Evolutionary conservation across 2,797 vertebrate genomes (phyloP).

Genomic region (Ceyx erithaca): DNA sequence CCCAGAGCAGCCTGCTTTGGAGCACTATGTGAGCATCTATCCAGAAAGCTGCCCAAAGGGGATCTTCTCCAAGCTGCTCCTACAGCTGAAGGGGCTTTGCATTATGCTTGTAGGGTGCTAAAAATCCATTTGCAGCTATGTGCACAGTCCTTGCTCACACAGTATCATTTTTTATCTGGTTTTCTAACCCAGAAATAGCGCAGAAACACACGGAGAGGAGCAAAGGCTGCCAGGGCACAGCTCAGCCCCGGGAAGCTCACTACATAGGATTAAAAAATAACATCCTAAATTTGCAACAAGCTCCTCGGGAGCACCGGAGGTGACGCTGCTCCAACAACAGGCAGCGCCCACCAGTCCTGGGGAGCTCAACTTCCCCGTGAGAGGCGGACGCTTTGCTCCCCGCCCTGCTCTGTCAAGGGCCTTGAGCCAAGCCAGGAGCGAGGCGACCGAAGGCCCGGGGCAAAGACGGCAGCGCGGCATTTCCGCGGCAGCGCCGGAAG

Average conservation of each 20-base stretch:
- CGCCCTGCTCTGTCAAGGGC: no score
- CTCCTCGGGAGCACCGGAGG: no score
- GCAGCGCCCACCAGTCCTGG: no score
- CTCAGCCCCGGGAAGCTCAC: rapidly evolving
- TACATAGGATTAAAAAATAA: rapidly evolving
- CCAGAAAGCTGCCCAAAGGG: not conserved
- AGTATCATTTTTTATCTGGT: rapidly evolving
- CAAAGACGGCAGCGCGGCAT: no score
- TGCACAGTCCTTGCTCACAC: rapidly evolving
- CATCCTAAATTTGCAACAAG: rapidly evolving
- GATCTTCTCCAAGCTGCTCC: not conserved
- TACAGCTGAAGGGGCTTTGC: not conserved
- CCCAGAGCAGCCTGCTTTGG: not conserved
- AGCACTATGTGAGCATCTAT: rapidly evolving
- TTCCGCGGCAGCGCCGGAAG: no score
- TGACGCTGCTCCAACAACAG: no score
- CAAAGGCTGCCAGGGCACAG: not conserved
- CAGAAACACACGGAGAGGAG: rapidly evolving
- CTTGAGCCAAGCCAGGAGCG: no score
- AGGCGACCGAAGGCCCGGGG: no score
- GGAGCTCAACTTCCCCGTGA: no score
- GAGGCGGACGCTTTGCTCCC: no score
- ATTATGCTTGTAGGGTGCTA: rapidly evolving
- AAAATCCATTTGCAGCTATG: rapidly evolving
- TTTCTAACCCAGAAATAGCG: not conserved